These are phyloP conservation scores for Oxystoma pomonae DNA, from an alignment of 2,888 invertebrate genomes.

Conservation along the genomic window DNA sequence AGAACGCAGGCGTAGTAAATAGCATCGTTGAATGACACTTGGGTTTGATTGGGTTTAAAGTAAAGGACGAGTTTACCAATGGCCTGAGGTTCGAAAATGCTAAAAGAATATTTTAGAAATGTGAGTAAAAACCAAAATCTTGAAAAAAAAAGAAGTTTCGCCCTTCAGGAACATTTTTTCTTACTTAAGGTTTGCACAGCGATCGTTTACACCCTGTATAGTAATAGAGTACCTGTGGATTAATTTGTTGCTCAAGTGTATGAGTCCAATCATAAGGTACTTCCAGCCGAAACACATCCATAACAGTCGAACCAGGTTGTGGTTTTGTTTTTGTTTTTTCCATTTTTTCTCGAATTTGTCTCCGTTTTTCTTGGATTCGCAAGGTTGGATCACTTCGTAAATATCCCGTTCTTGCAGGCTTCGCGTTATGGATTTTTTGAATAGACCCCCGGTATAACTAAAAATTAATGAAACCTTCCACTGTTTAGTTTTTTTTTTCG, in stretches of 20 bases:
- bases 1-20: slow-evolving; percentile 66
- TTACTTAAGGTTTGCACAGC: no score
- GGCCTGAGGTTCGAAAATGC: slow-evolving; percentile 61
- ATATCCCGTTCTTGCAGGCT: slow-evolving; percentile 61
- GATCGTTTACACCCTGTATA: no score
- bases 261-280: slow-evolving; percentile 26
- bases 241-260: slow-evolving; percentile 26
- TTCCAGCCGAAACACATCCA: slow-evolving; percentile 32
- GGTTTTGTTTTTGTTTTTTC: slow-evolving; percentile 25
- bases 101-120: no score
- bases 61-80: slow-evolving; percentile 65
- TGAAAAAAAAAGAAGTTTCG: no score
- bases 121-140: no score
- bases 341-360: slow-evolving; percentile 40
- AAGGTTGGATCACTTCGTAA: slow-evolving; percentile 52
- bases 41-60: slow-evolving; percentile 54
- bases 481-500: no score
- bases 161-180: neutral
- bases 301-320: slow-evolving; percentile 28
- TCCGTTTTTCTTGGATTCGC: slow-evolving; percentile 33
- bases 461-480: no score
- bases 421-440: slow-evolving; percentile 58
- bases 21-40: slow-evolving; percentile 53
- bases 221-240: slow-evolving; percentile 26
- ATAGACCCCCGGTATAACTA: slow-evolving; percentile 65